Base-by-base conservation (phyloP, 2,797 vertebrate genomes). In the Nyctalus aviator region DNA sequence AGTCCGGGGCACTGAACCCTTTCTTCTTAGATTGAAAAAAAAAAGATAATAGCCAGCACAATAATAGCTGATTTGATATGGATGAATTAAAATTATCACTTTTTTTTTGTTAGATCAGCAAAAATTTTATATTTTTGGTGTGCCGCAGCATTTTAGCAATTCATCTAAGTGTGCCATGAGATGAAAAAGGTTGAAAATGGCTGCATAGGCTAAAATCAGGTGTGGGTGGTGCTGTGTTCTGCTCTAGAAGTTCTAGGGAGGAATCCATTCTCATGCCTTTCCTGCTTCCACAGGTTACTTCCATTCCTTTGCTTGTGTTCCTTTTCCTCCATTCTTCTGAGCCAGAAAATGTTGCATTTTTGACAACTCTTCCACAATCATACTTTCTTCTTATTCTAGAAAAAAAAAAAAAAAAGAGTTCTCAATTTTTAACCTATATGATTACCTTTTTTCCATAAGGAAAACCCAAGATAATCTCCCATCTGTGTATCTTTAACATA, bases 171-270 rank as follows among this genome's bases (percentile, higher is more conserved):
- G 50, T 77, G 75, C 11, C 20, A 15, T 77, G n/a, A 55, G 13
- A 55, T 55, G 48, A 23, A 53, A 77, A 53, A 35, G 13, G 20
- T 32, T 55, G 48, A 25, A 50, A 55, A 77, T 9, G 0, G 7
- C 20, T 77, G 20, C 12, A 35, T 7, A 35, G 12, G 35, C 1
- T 53, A n/a, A 35, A 35, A 37, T 14, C 6, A 7, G 23, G 3
- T 6, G 3, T 37, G 9, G 17, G 0, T n/a, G 18, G 9, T 30
- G 12, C 7, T 75, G 4, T 0, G 0, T 17, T 35, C 27, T 23
- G 4, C 23, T 12, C 7, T 55, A 18, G 4, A 81, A 30, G 2
- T 6, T 78, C 50, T 41, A 44, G 21, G n/a, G 37, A 41, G 23
- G 21, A 46, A 55, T 11, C 14, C 21, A 44, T 27, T 41, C 41